A percentile compares a stretch with the other conserved stretches of the same genome.
These are phyloP conservation scores for Apodemus agrarius DNA, from an alignment of 2,797 vertebrate species.

Conservation along the genomic window DNA sequence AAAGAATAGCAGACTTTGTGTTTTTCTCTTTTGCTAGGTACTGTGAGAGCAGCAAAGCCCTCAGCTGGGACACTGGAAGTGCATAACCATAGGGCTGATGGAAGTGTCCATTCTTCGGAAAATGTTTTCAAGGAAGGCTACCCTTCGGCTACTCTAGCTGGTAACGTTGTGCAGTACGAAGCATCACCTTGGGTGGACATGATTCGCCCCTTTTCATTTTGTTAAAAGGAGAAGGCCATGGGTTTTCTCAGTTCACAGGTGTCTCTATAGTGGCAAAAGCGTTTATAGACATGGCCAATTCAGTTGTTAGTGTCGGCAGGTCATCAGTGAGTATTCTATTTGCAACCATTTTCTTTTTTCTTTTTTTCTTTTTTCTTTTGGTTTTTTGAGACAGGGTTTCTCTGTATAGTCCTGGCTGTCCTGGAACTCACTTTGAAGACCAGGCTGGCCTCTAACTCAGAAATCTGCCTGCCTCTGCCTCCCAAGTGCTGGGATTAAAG, in stretches of 20 bases:
- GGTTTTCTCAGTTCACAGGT: background rate
- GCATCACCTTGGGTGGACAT: background rate
- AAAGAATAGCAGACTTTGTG: conserved; percentile 18
- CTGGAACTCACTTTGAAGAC: too few relatives aligned
- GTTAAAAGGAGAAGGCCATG: background rate
- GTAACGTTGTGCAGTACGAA: conserved; percentile 68
- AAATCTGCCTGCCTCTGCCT: too few relatives aligned
- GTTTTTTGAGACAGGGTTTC: too few relatives aligned
- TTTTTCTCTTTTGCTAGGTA: conserved; percentile 80
- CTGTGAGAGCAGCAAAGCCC: conserved; percentile 79
- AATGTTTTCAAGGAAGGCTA: conserved; percentile 78
- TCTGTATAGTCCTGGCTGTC: too few relatives aligned
- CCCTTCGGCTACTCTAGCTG: conserved; percentile 84
- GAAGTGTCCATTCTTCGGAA: conserved; percentile 82
- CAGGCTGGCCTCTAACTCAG: too few relatives aligned
- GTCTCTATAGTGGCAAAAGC: background rate
- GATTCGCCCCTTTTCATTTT: background rate
- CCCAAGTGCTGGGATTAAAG: too few relatives aligned
- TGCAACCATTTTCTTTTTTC: background rate
- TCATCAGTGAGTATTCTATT: background rate
- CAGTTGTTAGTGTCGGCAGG: background rate
- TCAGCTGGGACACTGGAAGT: conserved; percentile 71
- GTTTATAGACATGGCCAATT: background rate
- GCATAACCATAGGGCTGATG: conserved; percentile 80
- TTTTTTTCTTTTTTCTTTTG: too few relatives aligned